Conservation (phyloP, 2,113 vertebrate species). For the Hippocampus guttulatus region DNA sequence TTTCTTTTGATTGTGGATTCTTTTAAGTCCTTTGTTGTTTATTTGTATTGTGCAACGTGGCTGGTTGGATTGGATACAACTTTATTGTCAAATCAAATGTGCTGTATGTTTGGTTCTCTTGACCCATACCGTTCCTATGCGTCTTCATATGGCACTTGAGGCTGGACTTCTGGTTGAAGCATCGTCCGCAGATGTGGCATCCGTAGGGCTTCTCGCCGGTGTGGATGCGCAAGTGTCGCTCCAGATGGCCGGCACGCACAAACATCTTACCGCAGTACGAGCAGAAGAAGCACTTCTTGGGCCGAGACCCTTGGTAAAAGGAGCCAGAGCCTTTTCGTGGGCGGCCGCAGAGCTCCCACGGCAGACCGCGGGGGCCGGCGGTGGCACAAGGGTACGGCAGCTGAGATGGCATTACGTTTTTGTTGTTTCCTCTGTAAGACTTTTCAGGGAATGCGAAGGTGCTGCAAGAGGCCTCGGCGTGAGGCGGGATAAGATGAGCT, state of each 20-base stretch:
- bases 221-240: conserved; percentile 67
- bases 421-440: conserved; percentile 24
- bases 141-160: conserved; percentile 70
- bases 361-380: not conserved
- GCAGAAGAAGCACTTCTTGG: conserved; percentile 64
- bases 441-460: conserved; percentile 40
- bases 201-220: conserved; percentile 72
- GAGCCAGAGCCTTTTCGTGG: conserved; percentile 13
- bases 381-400: conserved; percentile 8
- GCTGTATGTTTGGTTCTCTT: not conserved
- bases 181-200: conserved; percentile 66
- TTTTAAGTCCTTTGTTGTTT: not conserved
- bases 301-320: conserved; percentile 32
- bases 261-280: conserved; percentile 68
- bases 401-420: conserved; percentile 20
- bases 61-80: too few species aligned
- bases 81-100: too few species aligned
- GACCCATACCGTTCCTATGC: conserved; percentile 49
- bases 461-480: conserved; percentile 38
- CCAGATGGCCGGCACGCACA: conserved; percentile 59
- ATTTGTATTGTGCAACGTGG: not conserved
- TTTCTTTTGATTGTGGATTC: too few species aligned
- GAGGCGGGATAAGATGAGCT: conserved; percentile 18
- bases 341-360: conserved; percentile 8
- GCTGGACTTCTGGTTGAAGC: conserved; percentile 71